These are phyloP conservation scores for Lerista edwardsae DNA, from an alignment of 2,797 vertebrate genomes.

Conservation along the genomic window DNA sequence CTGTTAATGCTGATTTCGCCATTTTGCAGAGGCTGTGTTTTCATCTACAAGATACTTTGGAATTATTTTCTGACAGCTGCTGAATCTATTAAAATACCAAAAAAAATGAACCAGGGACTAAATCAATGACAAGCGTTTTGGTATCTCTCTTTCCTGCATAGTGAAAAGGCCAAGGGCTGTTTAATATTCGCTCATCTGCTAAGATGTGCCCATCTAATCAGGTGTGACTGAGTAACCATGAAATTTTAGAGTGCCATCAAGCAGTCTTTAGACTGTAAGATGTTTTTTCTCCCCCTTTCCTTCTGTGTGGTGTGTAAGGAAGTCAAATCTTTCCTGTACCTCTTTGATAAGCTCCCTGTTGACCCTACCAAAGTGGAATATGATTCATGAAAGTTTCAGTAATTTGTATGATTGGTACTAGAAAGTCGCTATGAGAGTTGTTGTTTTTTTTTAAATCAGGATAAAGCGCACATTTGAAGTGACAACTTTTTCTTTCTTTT, in stretches of 20 bases:
- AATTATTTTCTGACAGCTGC: constrained; percentile 66
- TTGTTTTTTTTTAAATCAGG: constrained; percentile 22
- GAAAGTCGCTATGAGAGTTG: not conserved
- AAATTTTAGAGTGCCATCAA: constrained; percentile 47
- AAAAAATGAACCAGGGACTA: constrained; percentile 47
- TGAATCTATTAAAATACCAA: constrained; percentile 66
- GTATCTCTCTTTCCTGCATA: constrained; percentile 40
- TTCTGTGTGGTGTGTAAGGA: constrained; percentile 3
- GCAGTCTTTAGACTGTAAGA: constrained; percentile 13
- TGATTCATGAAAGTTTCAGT: constrained; percentile 17
- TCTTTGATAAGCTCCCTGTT: constrained; percentile 43
- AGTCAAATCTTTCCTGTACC: not conserved
- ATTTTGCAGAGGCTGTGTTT: constrained; percentile 56
- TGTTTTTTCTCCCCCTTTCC: not conserved
- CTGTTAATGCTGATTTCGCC: constrained; percentile 44
- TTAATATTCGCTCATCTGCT: constrained; percentile 47
- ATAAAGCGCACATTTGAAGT: constrained; percentile 9
- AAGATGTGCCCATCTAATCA: constrained; percentile 53
- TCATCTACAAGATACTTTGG: constrained; percentile 59
- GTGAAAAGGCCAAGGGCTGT: constrained; percentile 31
- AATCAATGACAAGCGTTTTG: constrained; percentile 57
- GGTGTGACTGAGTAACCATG: constrained; percentile 42
- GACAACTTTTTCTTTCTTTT: not conserved
- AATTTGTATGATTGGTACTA: constrained; percentile 23
- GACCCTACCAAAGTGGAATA: constrained; percentile 25